Conservation (phyloP, 2,888 invertebrate species). For the Drosophila meridionalis region DNA sequence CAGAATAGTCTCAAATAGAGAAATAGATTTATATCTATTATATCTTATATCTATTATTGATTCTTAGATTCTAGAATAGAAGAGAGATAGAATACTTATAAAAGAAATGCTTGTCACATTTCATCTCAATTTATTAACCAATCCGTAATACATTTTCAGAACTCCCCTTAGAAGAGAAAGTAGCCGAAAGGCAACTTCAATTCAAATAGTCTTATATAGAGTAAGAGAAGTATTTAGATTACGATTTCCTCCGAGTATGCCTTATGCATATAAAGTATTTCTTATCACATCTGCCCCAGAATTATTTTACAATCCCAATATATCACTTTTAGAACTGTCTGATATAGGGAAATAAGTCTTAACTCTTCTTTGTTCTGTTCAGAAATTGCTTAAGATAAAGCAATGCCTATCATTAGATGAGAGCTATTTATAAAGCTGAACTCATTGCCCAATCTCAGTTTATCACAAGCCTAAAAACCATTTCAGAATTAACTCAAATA, state of each 20-base stretch:
- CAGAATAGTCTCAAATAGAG: too few relatives aligned
- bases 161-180: neutral
- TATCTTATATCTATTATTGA: too few relatives aligned
- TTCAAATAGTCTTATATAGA: neutral
- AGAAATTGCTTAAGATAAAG: neutral
- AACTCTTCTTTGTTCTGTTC: neutral
- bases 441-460: neutral
- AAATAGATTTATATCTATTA: too few relatives aligned
- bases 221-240: neutral
- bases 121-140: neutral
- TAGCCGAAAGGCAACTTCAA: neutral
- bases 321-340: neutral
- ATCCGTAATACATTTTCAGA: neutral
- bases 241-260: neutral
- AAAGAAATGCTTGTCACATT: too few relatives aligned
- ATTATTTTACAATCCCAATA: neutral
- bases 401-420: neutral
- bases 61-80: too few relatives aligned
- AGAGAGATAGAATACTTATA: too few relatives aligned
- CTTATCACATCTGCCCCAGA: neutral
- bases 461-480: too few relatives aligned
- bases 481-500: too few relatives aligned
- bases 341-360: neutral
- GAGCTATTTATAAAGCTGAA: neutral
- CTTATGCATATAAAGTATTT: neutral